phyloP scores from a whole-genome alignment of 2,888 invertebrate species.

The Synanthedon andrenaeformis region DNA sequence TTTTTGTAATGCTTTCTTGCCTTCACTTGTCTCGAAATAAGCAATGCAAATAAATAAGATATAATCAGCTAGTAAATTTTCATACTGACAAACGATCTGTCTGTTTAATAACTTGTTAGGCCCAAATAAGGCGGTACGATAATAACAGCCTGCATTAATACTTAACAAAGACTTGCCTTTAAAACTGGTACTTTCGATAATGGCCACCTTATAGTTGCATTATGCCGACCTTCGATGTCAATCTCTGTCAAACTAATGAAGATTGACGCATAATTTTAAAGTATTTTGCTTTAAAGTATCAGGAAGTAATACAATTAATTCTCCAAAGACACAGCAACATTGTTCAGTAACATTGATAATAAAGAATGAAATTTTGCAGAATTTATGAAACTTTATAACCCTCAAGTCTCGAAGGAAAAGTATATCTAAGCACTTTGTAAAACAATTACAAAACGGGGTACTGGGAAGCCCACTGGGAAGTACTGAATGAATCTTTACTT shows the following conservation, averaged over 20 bases:
- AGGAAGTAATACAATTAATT: conserved; percentile 2
- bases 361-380: too few species aligned
- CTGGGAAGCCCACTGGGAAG: not conserved
- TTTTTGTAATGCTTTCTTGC: too few species aligned
- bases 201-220: conserved; percentile 23
- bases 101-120: conserved; percentile 29
- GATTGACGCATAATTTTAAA: conserved; percentile 26
- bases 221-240: conserved; percentile 39
- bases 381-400: too few species aligned
- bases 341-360: too few species aligned
- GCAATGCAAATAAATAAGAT: not conserved
- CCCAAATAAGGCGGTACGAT: conserved; percentile 31
- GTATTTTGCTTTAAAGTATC: conserved; percentile 5
- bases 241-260: conserved; percentile 34
- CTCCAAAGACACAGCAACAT: too few species aligned
- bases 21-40: too few species aligned
- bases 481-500: not conserved
- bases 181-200: conserved; percentile 32
- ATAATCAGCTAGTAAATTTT: not conserved
- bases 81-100: conserved; percentile 12
- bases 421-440: too few species aligned
- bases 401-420: too few species aligned
- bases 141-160: conserved; percentile 33
- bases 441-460: not conserved
- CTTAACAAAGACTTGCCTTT: conserved; percentile 25